These are phyloP conservation scores for Lagria hirta DNA, from an alignment of 2,888 invertebrate species.

Conservation along the genomic window DNA sequence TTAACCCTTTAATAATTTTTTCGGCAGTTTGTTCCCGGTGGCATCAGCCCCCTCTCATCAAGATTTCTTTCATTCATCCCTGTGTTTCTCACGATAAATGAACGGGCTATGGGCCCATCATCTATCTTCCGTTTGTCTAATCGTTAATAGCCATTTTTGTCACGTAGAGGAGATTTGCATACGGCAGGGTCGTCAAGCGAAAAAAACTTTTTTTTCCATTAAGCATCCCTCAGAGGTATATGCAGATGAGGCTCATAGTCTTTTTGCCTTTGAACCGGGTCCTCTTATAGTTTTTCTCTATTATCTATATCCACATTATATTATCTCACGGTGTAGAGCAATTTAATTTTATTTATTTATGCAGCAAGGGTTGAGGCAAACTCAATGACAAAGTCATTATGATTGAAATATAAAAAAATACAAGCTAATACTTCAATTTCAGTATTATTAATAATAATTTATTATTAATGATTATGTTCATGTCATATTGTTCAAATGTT, in stretches of 20 bases:
- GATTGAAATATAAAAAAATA: no score
- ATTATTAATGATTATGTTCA: no score
- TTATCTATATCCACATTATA: constrained; percentile 17
- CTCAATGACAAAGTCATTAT: no score
- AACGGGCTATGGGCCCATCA: constrained; percentile 36
- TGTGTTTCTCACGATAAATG: constrained; percentile 39
- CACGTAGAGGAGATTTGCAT: constrained; percentile 36
- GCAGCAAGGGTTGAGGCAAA: constrained; percentile 14
- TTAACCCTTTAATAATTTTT: constrained; percentile 21
- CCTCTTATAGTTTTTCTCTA: constrained; percentile 20
- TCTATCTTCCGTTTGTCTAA: constrained; percentile 42
- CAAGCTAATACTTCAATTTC: no score
- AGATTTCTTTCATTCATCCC: constrained; percentile 19
- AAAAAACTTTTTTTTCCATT: constrained; percentile 3
- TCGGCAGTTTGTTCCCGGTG: constrained; percentile 6
- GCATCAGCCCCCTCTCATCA: constrained; percentile 4
- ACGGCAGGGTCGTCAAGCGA: constrained; percentile 16
- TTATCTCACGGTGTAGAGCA: constrained; percentile 23
- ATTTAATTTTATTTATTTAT: constrained; percentile 24
- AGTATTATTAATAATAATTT: no score
- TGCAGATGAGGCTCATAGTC: constrained; percentile 24
- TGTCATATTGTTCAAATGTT: no score
- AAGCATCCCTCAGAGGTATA: constrained; percentile 20
- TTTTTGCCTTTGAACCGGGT: constrained; percentile 12
- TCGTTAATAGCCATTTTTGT: constrained; percentile 43